phyloP scores from a whole-genome alignment of 2,113 vertebrate species.

The Zosterops lateralis region DNA sequence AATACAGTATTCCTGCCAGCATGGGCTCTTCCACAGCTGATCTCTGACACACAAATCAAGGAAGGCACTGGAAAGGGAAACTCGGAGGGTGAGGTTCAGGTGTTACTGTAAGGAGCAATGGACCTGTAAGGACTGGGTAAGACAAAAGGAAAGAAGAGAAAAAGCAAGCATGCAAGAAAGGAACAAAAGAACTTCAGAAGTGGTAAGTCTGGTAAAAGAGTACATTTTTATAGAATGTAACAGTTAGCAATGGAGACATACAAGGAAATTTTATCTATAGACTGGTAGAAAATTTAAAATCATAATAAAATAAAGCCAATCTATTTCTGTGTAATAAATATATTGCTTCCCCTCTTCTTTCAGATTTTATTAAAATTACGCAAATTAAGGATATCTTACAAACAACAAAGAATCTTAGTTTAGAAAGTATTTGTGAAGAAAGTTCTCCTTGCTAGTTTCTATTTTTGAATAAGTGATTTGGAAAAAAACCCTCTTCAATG shows the following conservation, averaged over 20 bases:
- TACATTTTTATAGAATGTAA: slow-evolving; percentile 21
- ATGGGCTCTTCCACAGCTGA: neutral
- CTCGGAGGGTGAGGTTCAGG: neutral
- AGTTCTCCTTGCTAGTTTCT: neutral
- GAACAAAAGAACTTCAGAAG: neutral
- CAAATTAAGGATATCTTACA: neutral
- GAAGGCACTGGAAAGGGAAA: neutral
- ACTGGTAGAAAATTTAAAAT: slow-evolving; percentile 4
- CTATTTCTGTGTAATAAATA: neutral
- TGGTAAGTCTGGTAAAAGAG: neutral
- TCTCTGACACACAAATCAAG: neutral
- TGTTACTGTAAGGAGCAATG: neutral
- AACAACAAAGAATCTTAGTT: neutral
- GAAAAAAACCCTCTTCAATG: neutral
- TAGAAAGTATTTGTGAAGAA: neutral
- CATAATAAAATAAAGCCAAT: neutral
- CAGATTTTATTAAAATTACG: neutral
- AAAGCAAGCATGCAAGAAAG: neutral
- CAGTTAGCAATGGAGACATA: neutral
- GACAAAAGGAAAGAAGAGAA: neutral
- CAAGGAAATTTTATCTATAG: neutral
- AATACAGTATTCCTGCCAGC: neutral
- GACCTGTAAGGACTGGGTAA: neutral
- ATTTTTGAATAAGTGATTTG: neutral
- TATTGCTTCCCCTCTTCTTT: neutral